These are phyloP conservation scores for Standfussiana lucernea DNA, from an alignment of 2,888 invertebrate species.

Conservation along the genomic window DNA sequence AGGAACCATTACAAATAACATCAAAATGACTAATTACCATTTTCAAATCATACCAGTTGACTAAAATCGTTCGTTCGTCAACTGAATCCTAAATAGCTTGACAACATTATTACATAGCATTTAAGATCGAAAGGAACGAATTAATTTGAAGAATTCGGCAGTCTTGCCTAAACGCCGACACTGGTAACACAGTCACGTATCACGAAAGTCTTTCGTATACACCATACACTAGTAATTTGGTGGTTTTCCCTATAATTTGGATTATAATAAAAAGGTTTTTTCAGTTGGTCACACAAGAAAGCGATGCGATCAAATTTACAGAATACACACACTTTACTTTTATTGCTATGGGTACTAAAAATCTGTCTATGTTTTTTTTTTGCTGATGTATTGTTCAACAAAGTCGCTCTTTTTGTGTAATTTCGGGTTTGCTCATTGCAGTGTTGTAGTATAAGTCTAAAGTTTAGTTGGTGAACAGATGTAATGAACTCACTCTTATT, in stretches of 20 bases:
- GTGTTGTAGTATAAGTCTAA: background rate
- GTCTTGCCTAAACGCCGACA: constrained; percentile 59
- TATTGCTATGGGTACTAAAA: background rate
- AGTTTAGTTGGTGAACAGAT: background rate
- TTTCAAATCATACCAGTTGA: constrained; percentile 28
- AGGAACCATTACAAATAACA: constrained; percentile 1
- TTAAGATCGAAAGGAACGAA: constrained; percentile 72
- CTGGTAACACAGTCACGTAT: constrained; percentile 76
- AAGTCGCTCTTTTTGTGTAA: background rate
- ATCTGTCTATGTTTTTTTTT: background rate
- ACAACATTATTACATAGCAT: no score
- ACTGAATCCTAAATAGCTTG: constrained; percentile 70
- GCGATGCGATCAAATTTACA: background rate
- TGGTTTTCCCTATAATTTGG: background rate
- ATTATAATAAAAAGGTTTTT: constrained; percentile 8
- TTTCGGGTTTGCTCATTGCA: background rate
- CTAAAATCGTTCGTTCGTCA: constrained; percentile 49
- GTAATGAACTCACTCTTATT: background rate
- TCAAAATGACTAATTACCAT: constrained; percentile 30
- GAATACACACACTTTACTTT: background rate
- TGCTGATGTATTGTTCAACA: background rate
- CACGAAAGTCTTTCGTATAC: constrained; percentile 61
- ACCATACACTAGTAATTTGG: constrained; percentile 14
- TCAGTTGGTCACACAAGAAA: constrained; percentile 10
- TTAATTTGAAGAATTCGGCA: constrained; percentile 74